phyloP scores from a whole-genome alignment of 2,888 invertebrate species.

The Cantharis lateralis region DNA sequence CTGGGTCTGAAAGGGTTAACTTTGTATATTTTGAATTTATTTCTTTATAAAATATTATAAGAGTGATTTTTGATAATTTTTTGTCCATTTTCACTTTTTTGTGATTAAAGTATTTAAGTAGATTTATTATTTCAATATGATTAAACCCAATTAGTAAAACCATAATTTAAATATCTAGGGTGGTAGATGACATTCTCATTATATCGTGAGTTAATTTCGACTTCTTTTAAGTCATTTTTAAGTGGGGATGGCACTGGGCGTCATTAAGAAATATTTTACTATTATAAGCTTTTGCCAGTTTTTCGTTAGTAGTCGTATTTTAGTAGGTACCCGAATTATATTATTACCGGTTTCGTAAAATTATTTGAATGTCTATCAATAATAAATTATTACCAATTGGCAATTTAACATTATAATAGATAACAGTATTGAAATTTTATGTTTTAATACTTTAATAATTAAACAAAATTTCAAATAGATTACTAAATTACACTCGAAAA shows the following conservation, averaged over 20 bases:
- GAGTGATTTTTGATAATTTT: neutral
- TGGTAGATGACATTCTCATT: slow-evolving; percentile 42
- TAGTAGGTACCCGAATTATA: slow-evolving; percentile 45
- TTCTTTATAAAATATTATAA: no score
- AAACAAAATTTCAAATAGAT: neutral
- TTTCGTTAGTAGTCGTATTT: slow-evolving; percentile 43
- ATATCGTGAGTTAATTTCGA: slow-evolving; percentile 43
- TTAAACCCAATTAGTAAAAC: slow-evolving; percentile 48
- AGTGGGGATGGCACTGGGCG: slow-evolving; percentile 41
- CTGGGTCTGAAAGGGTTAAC: no score
- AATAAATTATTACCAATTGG: slow-evolving; percentile 43
- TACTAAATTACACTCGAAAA: neutral
- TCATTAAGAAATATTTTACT: slow-evolving; percentile 46
- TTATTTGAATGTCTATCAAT: slow-evolving; percentile 51
- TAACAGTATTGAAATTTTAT: slow-evolving; percentile 32
- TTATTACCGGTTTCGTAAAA: slow-evolving; percentile 50
- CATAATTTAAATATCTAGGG: slow-evolving; percentile 44
- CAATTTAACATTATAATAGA: slow-evolving; percentile 30
- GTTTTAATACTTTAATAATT: slow-evolving; percentile 29
- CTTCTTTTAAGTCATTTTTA: slow-evolving; percentile 46
- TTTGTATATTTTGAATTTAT: no score
- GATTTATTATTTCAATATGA: slow-evolving; percentile 45
- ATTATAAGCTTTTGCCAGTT: slow-evolving; percentile 48
- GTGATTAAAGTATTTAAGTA: slow-evolving; percentile 11
- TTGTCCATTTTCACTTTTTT: neutral